Conservation (phyloP, 2,113 vertebrate species). For the Carettochelys insculpta region DNA sequence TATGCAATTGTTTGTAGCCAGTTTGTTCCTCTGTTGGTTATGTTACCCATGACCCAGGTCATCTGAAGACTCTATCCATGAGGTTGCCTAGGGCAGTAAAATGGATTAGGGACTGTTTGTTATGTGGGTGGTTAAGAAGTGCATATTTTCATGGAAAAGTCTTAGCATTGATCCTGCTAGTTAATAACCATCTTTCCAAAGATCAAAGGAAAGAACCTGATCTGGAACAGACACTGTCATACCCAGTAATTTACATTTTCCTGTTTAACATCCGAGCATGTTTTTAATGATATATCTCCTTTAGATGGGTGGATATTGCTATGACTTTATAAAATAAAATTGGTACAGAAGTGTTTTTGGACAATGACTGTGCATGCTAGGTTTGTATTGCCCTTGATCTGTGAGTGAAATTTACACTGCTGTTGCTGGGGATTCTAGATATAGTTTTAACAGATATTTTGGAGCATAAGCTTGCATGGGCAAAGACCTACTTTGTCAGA, state of each 20-base stretch:
- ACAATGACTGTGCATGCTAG: conserved; percentile 28
- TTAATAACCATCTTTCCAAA: conserved; percentile 61
- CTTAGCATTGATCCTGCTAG: conserved; percentile 45
- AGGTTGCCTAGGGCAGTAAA: conserved; percentile 11
- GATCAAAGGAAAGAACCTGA: conserved; percentile 69
- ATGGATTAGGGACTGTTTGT: conserved; percentile 30
- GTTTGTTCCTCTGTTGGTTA: conserved; percentile 8
- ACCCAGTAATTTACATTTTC: conserved; percentile 58
- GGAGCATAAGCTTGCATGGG: too few species aligned
- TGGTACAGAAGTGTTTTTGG: conserved; percentile 18
- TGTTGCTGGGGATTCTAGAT: background rate
- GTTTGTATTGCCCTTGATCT: background rate
- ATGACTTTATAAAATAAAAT: conserved; percentile 43
- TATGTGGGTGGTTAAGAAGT: conserved; percentile 51
- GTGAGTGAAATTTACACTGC: background rate
- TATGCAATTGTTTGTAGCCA: background rate
- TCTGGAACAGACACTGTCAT: conserved; percentile 58
- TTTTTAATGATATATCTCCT: conserved; percentile 63
- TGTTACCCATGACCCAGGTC: background rate
- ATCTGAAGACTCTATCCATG: conserved; percentile 39
- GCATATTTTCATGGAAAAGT: conserved; percentile 23
- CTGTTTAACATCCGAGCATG: conserved; percentile 54
- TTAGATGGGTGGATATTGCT: conserved; percentile 31
- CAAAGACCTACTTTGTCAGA: too few species aligned
- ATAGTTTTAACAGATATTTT: too few species aligned